Evolutionary conservation across 2,113 vertebrate species (phyloP), one percentile per base, ranked within the genome.

Genomic region (Podiceps cristatus): DNA sequence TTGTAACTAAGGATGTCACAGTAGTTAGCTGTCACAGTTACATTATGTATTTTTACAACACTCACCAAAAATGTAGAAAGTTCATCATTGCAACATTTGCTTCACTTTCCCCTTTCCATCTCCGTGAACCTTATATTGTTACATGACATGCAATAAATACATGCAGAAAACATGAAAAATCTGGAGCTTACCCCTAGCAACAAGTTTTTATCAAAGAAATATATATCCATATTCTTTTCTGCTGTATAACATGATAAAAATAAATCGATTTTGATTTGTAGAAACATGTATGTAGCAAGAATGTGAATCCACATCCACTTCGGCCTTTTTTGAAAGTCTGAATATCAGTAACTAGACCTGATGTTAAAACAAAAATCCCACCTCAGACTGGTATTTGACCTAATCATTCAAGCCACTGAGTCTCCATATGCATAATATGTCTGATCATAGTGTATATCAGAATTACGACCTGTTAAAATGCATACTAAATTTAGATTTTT

Each of bases 271-370:
- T 95, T 67, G 10, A 24, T 53, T 72, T 59, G 24, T 18, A 92
- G 49, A 95, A 97, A 78, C 4, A 0, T 45, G 1, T 52, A 47
- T 87, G 29, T 31, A 75, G 81, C 47, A 73, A 91, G 66, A 97
- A 74, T 19, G 55, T 82, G 28, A 94, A 87, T 52, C 35, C 19
- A 90, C 10, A 71, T 68, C 10, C 31, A 88, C 53, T 94, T 89
- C 67, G 15, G 20, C 49, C 2, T 50, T 60, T 84, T 35, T 6
- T 49, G 22, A 81, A 50, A 95, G 25, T 53, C 27, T 76, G 81
- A 60, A 95, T 67, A 96, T 93, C 37, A 82, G 71, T 79, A 45
- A 91, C 91, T 96, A 95, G 90, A 77, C 62, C 16, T 59, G 49
- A 77, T 13, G 27, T 33, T 59, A 74, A 90, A 78, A 75, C 5